These are phyloP conservation scores for Platichthys stellatus DNA, from an alignment of 2,113 vertebrate genomes.

Conservation along the genomic window DNA sequence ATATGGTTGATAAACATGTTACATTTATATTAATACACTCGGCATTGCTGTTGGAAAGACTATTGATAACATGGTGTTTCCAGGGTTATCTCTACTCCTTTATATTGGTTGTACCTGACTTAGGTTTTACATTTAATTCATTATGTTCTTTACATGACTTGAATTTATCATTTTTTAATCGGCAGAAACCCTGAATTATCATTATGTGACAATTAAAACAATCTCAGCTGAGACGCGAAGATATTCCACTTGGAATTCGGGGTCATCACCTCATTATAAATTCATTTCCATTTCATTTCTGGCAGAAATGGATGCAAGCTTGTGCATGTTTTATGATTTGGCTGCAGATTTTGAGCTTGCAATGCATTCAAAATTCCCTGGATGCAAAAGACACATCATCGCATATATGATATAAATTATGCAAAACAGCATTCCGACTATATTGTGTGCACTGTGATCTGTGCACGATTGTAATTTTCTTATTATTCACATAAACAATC, in stretches of 20 bases:
- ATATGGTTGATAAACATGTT: no score
- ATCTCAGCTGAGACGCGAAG: no score
- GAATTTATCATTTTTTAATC: no score
- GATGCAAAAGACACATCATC: conserved; percentile 31
- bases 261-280: conserved; percentile 31
- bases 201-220: neutral
- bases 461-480: neutral
- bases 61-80: no score
- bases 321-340: conserved; percentile 62
- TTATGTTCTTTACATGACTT: no score
- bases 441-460: conserved; percentile 35
- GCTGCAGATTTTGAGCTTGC: conserved; percentile 50
- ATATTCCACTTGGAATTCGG: conserved; percentile 18
- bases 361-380: conserved; percentile 51
- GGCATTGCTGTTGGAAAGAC: no score
- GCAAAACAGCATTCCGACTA: conserved; percentile 53
- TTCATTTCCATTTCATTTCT: conserved; percentile 21
- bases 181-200: neutral
- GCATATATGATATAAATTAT: conserved; percentile 68
- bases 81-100: no score
- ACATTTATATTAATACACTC: no score
- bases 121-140: no score
- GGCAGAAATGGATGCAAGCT: conserved; percentile 25
- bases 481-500: conserved; percentile 48
- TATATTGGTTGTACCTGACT: no score